Evolutionary conservation across 2,888 invertebrate genomes (phyloP).

Genomic region (Cosmia trapezina): DNA sequence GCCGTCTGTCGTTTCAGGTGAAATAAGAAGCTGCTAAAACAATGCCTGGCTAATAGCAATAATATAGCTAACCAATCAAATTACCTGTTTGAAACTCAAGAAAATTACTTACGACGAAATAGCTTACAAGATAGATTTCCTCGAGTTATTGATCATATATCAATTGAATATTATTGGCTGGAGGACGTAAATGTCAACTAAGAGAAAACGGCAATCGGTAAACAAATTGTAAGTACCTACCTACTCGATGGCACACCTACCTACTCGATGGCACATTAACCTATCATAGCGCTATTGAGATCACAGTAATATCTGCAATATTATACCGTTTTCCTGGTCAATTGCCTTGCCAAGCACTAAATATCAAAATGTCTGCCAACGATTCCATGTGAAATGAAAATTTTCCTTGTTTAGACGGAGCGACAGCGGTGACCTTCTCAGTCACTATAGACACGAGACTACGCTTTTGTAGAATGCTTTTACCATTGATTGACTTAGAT

Average conservation of each 20-base stretch:
- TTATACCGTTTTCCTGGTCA: conserved; percentile 34
- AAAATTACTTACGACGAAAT: conserved; percentile 31
- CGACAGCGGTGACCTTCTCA: conserved; percentile 26
- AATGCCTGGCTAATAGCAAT: conserved; percentile 23
- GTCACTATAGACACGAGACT: conserved; percentile 5
- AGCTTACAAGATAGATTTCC: conserved; percentile 33
- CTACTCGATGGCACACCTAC: conserved; percentile 34
- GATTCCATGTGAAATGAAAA: conserved; percentile 28
- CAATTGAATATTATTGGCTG: conserved; percentile 43
- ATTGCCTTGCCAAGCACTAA: conserved; percentile 30
- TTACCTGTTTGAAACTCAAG: conserved; percentile 23
- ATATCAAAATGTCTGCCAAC: conserved; percentile 11
- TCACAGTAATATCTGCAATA: conserved; percentile 40
- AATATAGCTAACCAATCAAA: conserved; percentile 21
- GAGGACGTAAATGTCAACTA: conserved; percentile 58
- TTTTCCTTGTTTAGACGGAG: conserved; percentile 25
- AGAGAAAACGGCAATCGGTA: conserved; percentile 56
- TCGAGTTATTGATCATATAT: conserved; percentile 55
- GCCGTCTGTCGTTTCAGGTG: conserved; percentile 2
- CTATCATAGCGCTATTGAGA: conserved; percentile 47
- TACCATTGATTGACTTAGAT: conserved; percentile 14
- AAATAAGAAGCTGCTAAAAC: conserved; percentile 15
- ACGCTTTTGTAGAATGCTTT: conserved; percentile 9
- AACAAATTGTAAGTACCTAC: conserved; percentile 54
- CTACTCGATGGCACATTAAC: conserved; percentile 40